These are phyloP conservation scores for Xestia xanthographa DNA, from an alignment of 2,888 invertebrate species.

Conservation along the genomic window DNA sequence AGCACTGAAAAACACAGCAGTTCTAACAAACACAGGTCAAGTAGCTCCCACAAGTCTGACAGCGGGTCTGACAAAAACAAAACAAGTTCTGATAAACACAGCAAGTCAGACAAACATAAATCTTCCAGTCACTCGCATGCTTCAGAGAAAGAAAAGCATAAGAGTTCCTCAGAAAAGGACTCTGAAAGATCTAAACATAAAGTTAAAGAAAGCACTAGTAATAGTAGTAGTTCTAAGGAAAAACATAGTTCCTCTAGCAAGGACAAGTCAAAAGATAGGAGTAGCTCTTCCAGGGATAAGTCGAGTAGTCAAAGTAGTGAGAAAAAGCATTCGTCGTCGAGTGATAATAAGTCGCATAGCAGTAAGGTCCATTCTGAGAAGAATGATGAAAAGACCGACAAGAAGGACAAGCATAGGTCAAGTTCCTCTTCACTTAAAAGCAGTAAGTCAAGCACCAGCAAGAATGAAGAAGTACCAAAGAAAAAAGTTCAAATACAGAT, in stretches of 20 bases:
- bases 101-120: constrained; percentile 72
- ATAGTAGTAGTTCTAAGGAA: constrained; percentile 81
- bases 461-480: constrained; percentile 86
- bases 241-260: constrained; percentile 83
- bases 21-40: constrained; percentile 73
- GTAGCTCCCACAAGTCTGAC: constrained; percentile 71
- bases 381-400: constrained; percentile 74
- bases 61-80: constrained; percentile 75
- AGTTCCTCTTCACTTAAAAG: constrained; percentile 81
- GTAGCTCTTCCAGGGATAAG: constrained; percentile 84
- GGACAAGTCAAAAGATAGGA: constrained; percentile 82
- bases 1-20: constrained; percentile 68
- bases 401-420: constrained; percentile 81
- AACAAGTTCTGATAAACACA: constrained; percentile 67
- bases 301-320: constrained; percentile 82
- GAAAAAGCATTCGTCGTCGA: constrained; percentile 80
- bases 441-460: constrained; percentile 79
- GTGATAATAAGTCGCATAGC: constrained; percentile 77
- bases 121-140: constrained; percentile 67
- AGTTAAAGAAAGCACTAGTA: constrained; percentile 75
- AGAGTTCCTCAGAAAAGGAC: constrained; percentile 77
- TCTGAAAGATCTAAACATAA: constrained; percentile 73
- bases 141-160: constrained; percentile 70
- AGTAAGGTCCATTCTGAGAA: constrained; percentile 78
- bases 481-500: constrained; percentile 77